Evolutionary conservation across 2,888 invertebrate genomes (phyloP), one percentile per base, ranked within the genome.

Genomic region (Epirrhoe tristata): DNA sequence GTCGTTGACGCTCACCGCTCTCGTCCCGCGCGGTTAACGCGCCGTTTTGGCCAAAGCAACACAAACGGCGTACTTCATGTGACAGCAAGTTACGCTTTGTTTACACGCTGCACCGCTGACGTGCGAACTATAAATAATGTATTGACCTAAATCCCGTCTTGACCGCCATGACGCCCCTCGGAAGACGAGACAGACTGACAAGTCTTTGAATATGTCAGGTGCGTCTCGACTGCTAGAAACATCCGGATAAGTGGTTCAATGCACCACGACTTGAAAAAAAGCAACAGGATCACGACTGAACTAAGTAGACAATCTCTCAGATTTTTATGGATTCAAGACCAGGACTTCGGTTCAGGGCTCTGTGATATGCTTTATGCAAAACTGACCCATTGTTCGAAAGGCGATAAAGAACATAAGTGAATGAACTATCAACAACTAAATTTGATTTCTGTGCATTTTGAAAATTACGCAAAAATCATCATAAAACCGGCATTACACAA

Each of bases 101-200:
- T 76, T 79, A 75, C 79, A 76, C 70, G 74, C 71, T 74, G 76
- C 75, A 74, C 62, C 69, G 68, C 69, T 86, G 89, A 87, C 88
- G 87, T 81, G 74, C 66, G 69, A 62, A 77, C 86, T 90, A 90
- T 90, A 86, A 90, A 91, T 91, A 90, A 88, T 89, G 81, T 83
- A 86, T 87, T 88, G 91, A 87, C 91, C 91, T 81, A 91, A 82
- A 86, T 90, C 82, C 76, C 69, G 72, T 65, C 54, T 65, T 71
- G 66, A 65, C 67, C 70, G 64, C 61, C 52, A 52, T 46, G 48
- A 57, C 58, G 56, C 53, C 58, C 58, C 48, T 61, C 61, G 65
- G 63, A 63, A 56, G 63, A 50, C 55, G 62, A 58, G 66, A 46
- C 36, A 48, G 43, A 12, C 36, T 58, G 62, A 63, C 58, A 54